Evolutionary conservation across 2,888 invertebrate species (phyloP).

Genomic region (Orthonychiurus folsomi): DNA sequence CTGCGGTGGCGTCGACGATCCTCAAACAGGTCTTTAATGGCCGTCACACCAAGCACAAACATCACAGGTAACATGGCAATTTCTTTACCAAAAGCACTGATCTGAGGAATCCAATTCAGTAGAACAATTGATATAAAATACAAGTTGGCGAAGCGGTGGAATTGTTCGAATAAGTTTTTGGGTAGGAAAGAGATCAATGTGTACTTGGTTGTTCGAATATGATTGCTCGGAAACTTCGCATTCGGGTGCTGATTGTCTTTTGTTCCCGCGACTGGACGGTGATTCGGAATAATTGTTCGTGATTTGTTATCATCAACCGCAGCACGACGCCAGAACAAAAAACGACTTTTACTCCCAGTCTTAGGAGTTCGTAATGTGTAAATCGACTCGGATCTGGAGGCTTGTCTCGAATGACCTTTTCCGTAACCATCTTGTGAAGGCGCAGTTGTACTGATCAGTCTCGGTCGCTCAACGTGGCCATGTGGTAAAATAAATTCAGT

Average conservation of each 20-base stretch:
- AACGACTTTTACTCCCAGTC: slow-evolving; percentile 37
- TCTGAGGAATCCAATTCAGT: slow-evolving; percentile 89
- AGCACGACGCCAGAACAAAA: slow-evolving; percentile 42
- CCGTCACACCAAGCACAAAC: slow-evolving; percentile 88
- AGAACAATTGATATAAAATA: slow-evolving; percentile 95
- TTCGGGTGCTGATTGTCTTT: slow-evolving; percentile 74
- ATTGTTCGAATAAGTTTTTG: slow-evolving; percentile 92
- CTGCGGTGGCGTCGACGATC: slow-evolving; percentile 79
- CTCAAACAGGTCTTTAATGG: slow-evolving; percentile 89
- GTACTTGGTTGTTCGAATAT: slow-evolving; percentile 90
- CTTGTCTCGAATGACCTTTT: slow-evolving; percentile 72
- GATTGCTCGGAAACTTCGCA: slow-evolving; percentile 67
- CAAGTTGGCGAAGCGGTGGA: slow-evolving; percentile 92
- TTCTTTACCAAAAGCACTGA: slow-evolving; percentile 92
- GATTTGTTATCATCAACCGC: slow-evolving; percentile 52
- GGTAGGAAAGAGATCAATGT: slow-evolving; percentile 87
- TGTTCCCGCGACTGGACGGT: slow-evolving; percentile 70
- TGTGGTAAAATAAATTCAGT: slow-evolving; percentile 83
- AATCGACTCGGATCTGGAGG: slow-evolving; percentile 78
- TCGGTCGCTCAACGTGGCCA: slow-evolving; percentile 62
- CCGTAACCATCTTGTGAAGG: slow-evolving; percentile 46
- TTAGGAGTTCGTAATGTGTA: slow-evolving; percentile 68
- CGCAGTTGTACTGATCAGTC: slow-evolving; percentile 14
- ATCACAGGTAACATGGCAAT: slow-evolving; percentile 89
- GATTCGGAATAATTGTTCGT: slow-evolving; percentile 65